Evolutionary conservation across 2,797 vertebrate species (phyloP).

Genomic region (Esox masquinongy): DNA sequence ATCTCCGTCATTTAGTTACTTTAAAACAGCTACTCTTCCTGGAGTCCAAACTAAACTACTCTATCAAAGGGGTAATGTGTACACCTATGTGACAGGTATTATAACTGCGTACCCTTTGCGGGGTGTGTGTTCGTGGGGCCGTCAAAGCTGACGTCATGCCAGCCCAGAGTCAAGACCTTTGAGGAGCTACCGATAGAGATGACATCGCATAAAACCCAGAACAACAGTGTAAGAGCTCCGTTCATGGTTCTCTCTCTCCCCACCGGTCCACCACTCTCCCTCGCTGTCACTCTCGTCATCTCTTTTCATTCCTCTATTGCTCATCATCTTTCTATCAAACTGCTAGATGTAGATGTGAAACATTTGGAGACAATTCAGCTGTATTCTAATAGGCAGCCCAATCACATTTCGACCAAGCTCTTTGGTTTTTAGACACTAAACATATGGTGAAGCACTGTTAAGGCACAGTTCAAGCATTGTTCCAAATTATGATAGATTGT

Average conservation of each 20-base stretch:
- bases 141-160: conserved; percentile 73
- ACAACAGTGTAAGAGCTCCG: conserved; percentile 69
- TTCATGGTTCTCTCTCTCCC: background rate
- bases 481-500: too few relatives aligned
- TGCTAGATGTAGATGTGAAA: background rate
- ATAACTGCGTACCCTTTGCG: conserved; percentile 93
- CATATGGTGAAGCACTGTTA: too few relatives aligned
- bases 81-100: conserved; percentile 79
- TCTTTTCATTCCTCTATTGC: background rate
- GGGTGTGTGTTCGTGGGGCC: conserved; percentile 84
- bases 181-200: conserved; percentile 91
- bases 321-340: background rate
- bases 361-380: background rate
- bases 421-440: too few relatives aligned
- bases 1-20: too few relatives aligned
- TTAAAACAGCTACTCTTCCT: background rate
- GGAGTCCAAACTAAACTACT: too few relatives aligned
- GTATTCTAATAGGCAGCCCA: too few relatives aligned
- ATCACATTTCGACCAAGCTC: too few relatives aligned
- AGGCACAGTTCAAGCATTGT: too few relatives aligned
- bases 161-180: conserved; percentile 92
- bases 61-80: background rate
- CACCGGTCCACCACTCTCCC: background rate
- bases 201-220: conserved; percentile 81
- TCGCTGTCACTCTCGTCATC: background rate